Percentiles rank a stretch among this genome's conserved stretches.
These are phyloP conservation scores for Macropus fuliginosus DNA, from an alignment of 2,797 vertebrate genomes.

Conservation along the genomic window DNA sequence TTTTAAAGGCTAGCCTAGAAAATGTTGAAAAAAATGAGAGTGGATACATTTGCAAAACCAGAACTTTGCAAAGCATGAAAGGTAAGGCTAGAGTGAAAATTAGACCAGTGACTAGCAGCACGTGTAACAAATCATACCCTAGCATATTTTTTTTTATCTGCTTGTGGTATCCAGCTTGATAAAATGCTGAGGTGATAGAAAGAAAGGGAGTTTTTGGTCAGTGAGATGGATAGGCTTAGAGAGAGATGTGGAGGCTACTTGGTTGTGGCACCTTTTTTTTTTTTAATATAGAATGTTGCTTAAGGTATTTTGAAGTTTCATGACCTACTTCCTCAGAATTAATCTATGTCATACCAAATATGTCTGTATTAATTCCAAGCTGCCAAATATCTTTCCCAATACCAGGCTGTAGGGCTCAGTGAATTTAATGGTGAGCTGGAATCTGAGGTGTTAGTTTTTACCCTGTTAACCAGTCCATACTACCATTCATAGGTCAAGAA, in stretches of 20 bases:
- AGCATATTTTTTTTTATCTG: not conserved
- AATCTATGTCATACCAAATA: not conserved
- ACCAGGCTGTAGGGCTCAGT: not conserved
- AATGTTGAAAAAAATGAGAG: conserved; percentile 18
- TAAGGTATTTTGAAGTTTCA: not conserved
- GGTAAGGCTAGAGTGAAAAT: not conserved
- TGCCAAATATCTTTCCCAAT: not conserved
- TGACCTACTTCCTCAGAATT: not conserved
- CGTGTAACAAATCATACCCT: conserved; percentile 6
- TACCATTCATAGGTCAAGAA: not conserved
- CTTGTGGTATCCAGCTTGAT: conserved; percentile 12
- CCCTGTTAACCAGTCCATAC: not conserved
- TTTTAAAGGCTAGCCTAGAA: not conserved
- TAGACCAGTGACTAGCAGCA: conserved; percentile 9
- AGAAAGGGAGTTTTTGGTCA: not conserved
- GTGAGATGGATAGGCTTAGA: not conserved
- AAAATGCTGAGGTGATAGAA: conserved; percentile 47
- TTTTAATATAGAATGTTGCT: not conserved
- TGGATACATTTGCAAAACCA: conserved; percentile 55
- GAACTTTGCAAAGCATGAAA: conserved; percentile 45
- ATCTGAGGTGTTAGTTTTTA: not conserved
- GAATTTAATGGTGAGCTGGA: not conserved
- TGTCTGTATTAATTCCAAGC: not conserved
- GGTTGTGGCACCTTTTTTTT: not conserved
- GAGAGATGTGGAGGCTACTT: conserved; percentile 22